Base-by-base conservation (phyloP, 2,797 vertebrate species). In the Heliangelus exortis region DNA sequence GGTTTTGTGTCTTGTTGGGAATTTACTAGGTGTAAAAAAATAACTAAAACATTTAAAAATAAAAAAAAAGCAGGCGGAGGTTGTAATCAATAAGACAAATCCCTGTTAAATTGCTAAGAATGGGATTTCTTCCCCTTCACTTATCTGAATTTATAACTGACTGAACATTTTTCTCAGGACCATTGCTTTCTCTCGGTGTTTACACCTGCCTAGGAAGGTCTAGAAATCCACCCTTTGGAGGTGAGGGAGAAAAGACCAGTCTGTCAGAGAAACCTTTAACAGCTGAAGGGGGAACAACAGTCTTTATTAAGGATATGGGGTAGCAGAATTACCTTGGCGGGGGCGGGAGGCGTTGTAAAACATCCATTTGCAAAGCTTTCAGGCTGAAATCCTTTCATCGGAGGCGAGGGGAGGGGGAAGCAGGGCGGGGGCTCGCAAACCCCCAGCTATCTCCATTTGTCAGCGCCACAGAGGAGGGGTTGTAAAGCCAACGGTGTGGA, bases 331-430 rank as follows among this genome's bases (percentile, higher is more conserved):
- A 96, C 94, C 95, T 95, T 92, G 89, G 82, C 47, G 75, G 89
- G 87, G 84, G 84, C 74, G 84, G 85, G 91, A 76, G 81, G 89
- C 88, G 86, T 86, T 91, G 89, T 95, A 95, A 96, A 96, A 95
- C 89, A 94, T 63, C 76, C 93, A 80, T 92, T 92, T 95, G 93
- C 94, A 83, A 96, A 57, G 90, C 90, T 96, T 92, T 92, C 90
- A 89, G 74, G 84, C 90, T 92, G 92, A 82, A 95, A 88, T 59
- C 75, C 74, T 95, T 95, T 95, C 88, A 93, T 90, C 45, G 89
- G 81, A 43, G 81, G 87, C 12, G 76, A 83, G 59, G 59, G 87
- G 89, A 73, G 85, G 81, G 66, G 84, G 74, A 58, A 84, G 83
- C 71, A 81, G 80, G 86, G 83, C 65, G 76, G 90, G 78, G 67